Evolutionary conservation across 2,888 invertebrate genomes (phyloP).

Genomic region (Mesochorus sp.): DNA sequence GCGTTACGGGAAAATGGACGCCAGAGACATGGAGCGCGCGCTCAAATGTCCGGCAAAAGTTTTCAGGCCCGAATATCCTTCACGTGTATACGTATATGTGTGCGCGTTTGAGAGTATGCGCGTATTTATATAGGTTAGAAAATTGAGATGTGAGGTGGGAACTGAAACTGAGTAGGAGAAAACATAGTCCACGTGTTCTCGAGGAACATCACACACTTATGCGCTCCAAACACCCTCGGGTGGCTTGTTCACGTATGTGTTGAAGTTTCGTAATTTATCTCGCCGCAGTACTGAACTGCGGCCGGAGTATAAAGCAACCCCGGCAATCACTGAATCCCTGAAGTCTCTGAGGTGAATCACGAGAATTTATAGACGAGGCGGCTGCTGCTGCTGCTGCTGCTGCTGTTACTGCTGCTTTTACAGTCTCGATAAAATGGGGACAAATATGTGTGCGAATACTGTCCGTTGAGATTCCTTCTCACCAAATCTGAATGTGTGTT

Average conservation of each 20-base stretch:
- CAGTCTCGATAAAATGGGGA: slow-evolving; percentile 28
- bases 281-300: slow-evolving; percentile 49
- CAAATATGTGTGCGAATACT: slow-evolving; percentile 20
- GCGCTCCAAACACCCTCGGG: slow-evolving; percentile 35
- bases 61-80: slow-evolving; percentile 44
- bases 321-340: slow-evolving; percentile 65
- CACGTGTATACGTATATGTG: not conserved
- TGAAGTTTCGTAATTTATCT: slow-evolving; percentile 66
- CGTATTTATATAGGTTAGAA: slow-evolving; percentile 57
- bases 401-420: too few relatives aligned
- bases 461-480: slow-evolving; percentile 18
- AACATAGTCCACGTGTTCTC: slow-evolving; percentile 23
- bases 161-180: not conserved
- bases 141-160: slow-evolving; percentile 39
- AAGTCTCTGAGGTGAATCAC: slow-evolving; percentile 63
- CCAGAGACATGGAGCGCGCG: slow-evolving; percentile 51
- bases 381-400: too few relatives aligned
- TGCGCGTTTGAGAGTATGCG: not conserved
- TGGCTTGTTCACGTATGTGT: slow-evolving; percentile 14
- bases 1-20: slow-evolving; percentile 65
- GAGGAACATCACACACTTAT: slow-evolving; percentile 15
- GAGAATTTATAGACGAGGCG: slow-evolving; percentile 30
- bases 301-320: slow-evolving; percentile 35
- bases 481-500: not conserved
- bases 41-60: slow-evolving; percentile 55